Evolutionary conservation across 64 coral and sea anemone species (phyloP).

Genomic region (Platygyra sinensis): DNA sequence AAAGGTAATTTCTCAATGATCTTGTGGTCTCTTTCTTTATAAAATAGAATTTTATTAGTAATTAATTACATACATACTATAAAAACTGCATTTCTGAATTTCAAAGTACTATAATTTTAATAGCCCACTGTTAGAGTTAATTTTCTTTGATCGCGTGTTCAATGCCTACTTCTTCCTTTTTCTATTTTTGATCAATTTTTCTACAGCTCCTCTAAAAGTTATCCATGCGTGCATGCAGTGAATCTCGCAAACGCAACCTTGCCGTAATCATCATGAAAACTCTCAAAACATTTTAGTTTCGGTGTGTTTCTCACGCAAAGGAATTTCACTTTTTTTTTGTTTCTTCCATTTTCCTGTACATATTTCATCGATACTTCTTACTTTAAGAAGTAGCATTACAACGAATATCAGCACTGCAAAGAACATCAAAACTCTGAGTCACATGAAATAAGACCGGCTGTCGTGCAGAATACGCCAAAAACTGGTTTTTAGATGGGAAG

Average conservation of each 20-base stretch:
- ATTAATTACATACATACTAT: too few relatives aligned
- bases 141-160: background rate
- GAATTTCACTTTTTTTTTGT: background rate
- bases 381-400: background rate
- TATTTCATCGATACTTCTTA: background rate
- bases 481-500: too few relatives aligned
- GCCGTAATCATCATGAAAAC: too few relatives aligned
- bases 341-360: background rate
- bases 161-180: background rate
- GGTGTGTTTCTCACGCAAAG: background rate
- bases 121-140: background rate
- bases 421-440: too few relatives aligned
- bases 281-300: background rate
- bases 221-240: background rate
- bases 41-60: too few relatives aligned
- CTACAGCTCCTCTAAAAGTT: too few relatives aligned
- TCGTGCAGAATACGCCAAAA: too few relatives aligned
- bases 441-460: too few relatives aligned
- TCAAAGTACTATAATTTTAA: background rate
- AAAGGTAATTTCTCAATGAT: too few relatives aligned
- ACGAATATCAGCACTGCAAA: background rate
- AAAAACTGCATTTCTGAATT: background rate
- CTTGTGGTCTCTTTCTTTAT: too few relatives aligned
- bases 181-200: too few relatives aligned
- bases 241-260: too few relatives aligned